These are phyloP conservation scores for Nephrotoma appendiculata DNA, from an alignment of 2,888 invertebrate species.

Conservation along the genomic window DNA sequence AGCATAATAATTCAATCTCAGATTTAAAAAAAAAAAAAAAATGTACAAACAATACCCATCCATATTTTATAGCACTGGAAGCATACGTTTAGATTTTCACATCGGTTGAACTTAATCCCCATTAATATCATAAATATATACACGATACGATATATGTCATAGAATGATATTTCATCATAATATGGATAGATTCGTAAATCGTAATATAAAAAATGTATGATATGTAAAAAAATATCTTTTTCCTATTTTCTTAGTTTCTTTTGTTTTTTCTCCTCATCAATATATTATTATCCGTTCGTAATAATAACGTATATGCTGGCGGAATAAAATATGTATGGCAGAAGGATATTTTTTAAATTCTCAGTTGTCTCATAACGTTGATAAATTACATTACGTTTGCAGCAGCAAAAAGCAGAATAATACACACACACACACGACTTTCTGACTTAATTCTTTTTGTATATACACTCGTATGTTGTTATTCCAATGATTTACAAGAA, in stretches of 20 bases:
- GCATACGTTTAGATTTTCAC: not conserved
- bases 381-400: not conserved
- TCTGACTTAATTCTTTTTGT: not conserved
- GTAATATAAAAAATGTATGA: not conserved
- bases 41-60: not conserved
- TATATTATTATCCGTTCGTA: not conserved
- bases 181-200: not conserved
- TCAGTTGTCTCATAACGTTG: not conserved
- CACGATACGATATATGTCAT: not conserved
- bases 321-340: not conserved
- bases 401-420: not conserved
- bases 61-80: not conserved
- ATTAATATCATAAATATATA: not conserved
- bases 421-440: not conserved
- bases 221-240: not conserved
- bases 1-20: not conserved
- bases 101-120: not conserved
- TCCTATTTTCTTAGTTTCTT: not conserved
- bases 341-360: not conserved
- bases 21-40: not conserved
- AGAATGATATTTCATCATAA: not conserved
- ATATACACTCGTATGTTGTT: not conserved
- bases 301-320: not conserved
- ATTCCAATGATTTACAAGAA: not conserved
- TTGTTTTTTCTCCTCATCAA: not conserved